Base-by-base conservation (phyloP, 2,113 vertebrate species). In the Benitochromis conjunctus region DNA sequence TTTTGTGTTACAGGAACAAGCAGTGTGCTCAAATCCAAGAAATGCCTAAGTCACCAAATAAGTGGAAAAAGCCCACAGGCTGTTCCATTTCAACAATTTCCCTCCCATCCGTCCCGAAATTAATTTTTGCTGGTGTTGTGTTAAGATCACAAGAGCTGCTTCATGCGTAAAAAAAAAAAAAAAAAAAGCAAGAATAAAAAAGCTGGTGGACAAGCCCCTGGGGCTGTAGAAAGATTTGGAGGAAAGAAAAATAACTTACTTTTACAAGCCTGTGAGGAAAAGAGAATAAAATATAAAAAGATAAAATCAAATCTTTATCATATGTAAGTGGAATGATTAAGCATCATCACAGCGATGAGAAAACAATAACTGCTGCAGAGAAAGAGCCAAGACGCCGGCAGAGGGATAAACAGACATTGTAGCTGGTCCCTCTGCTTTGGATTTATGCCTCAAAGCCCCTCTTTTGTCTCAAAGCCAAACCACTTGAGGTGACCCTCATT, bases 401-500 rank as follows among this genome's bases (percentile, higher is more conserved):
- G 86, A 77, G 74, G 88, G 91, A 94, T 92, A 94, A 94, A 94
- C 90, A 93, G 81, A 93, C 92, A 94, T 91, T 90, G 92, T 92
- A 89, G 79, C 81, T 26, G 83, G 21, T 89, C 85, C 79, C 87
- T 80, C 80, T 86, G 91, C 83, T 92, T 87, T 94, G 94, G 91
- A 95, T 95, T 94, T 88, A 81, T 93, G 94, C 85, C 90, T 92
- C 90, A 93, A 94, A 95, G 92, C 89, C 87, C 84, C 86, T 93
- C 94, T 93, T 96, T 96, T 95, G 94, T 95, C 92, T 93, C 21
- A 41, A 87, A 93, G 92, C 93, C 91, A 94, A 96, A 95, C 95
- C 95, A 94, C 94, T 95, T 94, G 94, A 95, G 93, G 94, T 96
- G 95, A 96, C 95, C 95, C 94, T 87, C 89, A 95, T 95, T 96